A percentile compares a stretch with the other conserved stretches of the same genome.
Conservation (phyloP, 2,797 vertebrate species). For the Catharus ustulatus region DNA sequence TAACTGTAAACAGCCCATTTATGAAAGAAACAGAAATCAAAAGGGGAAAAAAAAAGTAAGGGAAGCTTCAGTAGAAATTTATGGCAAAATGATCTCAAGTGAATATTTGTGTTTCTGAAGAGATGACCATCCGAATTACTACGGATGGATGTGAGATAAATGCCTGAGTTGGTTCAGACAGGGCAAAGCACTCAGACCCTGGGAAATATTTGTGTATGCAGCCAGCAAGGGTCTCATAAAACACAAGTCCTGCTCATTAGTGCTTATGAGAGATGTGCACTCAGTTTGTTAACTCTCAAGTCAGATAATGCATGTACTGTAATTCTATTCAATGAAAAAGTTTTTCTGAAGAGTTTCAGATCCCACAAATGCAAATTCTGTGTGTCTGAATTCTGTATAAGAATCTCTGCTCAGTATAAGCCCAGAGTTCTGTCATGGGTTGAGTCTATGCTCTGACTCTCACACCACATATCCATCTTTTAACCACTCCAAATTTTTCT, state of each 20-base stretch:
- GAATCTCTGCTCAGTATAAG: background rate
- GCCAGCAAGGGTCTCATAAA: background rate
- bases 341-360: background rate
- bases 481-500: background rate
- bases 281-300: background rate
- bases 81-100: background rate
- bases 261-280: background rate
- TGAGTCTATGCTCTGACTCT: accelerated
- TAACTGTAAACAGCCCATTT: background rate
- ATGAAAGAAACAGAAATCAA: background rate
- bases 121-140: background rate
- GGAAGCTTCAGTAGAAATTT: background rate
- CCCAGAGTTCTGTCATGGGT: accelerated
- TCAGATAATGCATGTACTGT: background rate
- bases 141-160: background rate
- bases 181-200: background rate
- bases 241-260: background rate
- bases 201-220: accelerated
- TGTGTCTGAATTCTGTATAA: background rate
- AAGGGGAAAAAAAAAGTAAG: background rate
- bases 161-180: background rate
- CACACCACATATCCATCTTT: background rate
- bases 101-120: background rate
- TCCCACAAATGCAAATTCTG: background rate
- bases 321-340: background rate